phyloP scores from a whole-genome alignment of 2,113 vertebrate genomes.

The Anhinga anhinga region DNA sequence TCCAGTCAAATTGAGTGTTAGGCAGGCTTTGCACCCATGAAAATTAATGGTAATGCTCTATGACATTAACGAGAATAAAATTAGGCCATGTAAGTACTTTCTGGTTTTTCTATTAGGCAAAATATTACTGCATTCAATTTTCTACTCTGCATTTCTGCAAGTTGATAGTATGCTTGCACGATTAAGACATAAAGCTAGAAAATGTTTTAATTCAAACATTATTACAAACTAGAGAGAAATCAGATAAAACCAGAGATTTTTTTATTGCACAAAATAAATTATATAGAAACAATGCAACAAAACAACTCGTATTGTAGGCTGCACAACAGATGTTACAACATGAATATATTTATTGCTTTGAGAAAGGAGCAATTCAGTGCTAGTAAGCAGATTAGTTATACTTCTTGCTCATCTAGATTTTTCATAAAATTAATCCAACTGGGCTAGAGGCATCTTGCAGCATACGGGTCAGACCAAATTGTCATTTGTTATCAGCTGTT shows the following conservation, averaged over 20 bases:
- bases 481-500: background rate
- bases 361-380: slow-evolving; percentile 71
- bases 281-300: slow-evolving; percentile 73
- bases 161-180: background rate
- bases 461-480: slow-evolving; percentile 28
- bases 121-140: background rate
- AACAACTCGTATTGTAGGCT: slow-evolving; percentile 59
- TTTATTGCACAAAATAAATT: slow-evolving; percentile 77
- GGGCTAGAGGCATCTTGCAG: slow-evolving; percentile 70
- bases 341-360: slow-evolving; percentile 75
- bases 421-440: slow-evolving; percentile 62
- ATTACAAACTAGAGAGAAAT: slow-evolving; percentile 32
- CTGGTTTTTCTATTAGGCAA: background rate
- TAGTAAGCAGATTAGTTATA: slow-evolving; percentile 69
- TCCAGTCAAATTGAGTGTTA: background rate
- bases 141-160: background rate
- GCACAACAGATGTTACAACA: slow-evolving; percentile 68
- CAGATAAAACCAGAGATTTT: slow-evolving; percentile 61
- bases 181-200: background rate
- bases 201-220: slow-evolving; percentile 6
- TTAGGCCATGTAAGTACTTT: background rate
- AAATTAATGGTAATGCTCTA: background rate
- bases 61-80: background rate
- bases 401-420: slow-evolving; percentile 64
- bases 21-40: background rate